Evolutionary conservation across 2,113 vertebrate species (phyloP), one percentile per base, ranked within the genome.

Genomic region (Muntiacus muntjak): DNA sequence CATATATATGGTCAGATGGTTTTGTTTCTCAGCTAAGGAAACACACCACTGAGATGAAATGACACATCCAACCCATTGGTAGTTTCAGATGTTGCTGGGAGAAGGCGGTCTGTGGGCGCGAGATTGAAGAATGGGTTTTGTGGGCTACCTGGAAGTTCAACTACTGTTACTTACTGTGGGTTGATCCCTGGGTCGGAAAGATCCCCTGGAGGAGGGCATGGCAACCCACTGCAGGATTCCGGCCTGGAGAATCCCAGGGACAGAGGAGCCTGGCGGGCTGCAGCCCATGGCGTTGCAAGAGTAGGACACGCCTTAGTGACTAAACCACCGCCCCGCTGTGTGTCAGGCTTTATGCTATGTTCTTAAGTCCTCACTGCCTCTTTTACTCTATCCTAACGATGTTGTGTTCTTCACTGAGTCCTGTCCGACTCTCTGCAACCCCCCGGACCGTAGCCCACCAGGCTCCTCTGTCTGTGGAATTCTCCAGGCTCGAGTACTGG

Each of bases 1-100:
- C 64, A 67, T 43, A n/a, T 13, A 67, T 43, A n/a, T 13, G 58
- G 33, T 62, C 5, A 74, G 40, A 76, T 85, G 23, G 62, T 94
- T 92, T 40, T 89, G n/a, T 36, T 95, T 87, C 40, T 74, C 54
- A 81, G 13, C 30, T n/a, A 62, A 90, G 17, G 40, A 89, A 97
- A 36, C 13, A 17, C 25, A 1, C 30, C n/a, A 43, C 2, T 83
- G 54, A 91, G 23, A 43, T 94, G 52, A 78, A 82, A 28, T 17
- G 30, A 36, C 2, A 26, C 58, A 5, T 57, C 58, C 19, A 67
- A 30, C 2, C 74, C 45, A 40, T 43, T 40, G 28, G 4, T 76
- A 79, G 28, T 78, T 64, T 81, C 25, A 87, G 6, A 57, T 54
- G 3, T 17, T 45, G 43, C 25, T 21, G 36, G 47, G 33, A 71